These are phyloP conservation scores for Atlantisia rogersi DNA, from an alignment of 2,113 vertebrate genomes.

Conservation along the genomic window DNA sequence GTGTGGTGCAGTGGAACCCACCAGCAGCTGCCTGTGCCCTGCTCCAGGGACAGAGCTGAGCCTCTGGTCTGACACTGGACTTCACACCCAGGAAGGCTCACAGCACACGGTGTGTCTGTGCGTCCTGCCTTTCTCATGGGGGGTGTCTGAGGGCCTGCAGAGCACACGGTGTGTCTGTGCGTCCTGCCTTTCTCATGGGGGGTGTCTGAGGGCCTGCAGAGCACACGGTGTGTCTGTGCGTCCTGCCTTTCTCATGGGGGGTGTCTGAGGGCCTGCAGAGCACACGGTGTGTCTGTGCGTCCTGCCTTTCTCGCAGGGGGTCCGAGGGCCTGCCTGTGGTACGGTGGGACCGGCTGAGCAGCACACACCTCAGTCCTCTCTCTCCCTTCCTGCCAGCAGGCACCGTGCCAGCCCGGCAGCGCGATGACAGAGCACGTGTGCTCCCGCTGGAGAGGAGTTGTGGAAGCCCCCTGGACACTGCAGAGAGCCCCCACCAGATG, in stretches of 20 bases:
- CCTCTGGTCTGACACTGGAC: not conserved
- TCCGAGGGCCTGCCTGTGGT: not conserved
- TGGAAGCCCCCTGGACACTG: rapidly evolving
- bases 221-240: not conserved
- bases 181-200: not conserved
- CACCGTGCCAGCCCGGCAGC: not conserved
- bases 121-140: not conserved
- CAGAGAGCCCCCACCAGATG: not conserved
- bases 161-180: not conserved
- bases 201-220: not conserved
- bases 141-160: not conserved
- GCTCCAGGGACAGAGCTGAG: not conserved
- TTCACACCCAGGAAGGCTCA: not conserved
- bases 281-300: not conserved
- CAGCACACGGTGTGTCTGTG: not conserved
- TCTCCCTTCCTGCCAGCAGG: not conserved
- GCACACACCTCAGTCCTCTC: rapidly evolving
- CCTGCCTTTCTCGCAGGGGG: not conserved
- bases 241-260: not conserved
- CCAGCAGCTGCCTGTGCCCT: too few species aligned
- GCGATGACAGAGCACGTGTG: not conserved
- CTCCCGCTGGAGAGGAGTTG: not conserved
- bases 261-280: not conserved
- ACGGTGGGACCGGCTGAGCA: not conserved
- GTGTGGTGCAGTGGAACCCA: too few species aligned